phyloP scores from a whole-genome alignment of 2,797 vertebrate species.

The Etheostoma perlongum region DNA sequence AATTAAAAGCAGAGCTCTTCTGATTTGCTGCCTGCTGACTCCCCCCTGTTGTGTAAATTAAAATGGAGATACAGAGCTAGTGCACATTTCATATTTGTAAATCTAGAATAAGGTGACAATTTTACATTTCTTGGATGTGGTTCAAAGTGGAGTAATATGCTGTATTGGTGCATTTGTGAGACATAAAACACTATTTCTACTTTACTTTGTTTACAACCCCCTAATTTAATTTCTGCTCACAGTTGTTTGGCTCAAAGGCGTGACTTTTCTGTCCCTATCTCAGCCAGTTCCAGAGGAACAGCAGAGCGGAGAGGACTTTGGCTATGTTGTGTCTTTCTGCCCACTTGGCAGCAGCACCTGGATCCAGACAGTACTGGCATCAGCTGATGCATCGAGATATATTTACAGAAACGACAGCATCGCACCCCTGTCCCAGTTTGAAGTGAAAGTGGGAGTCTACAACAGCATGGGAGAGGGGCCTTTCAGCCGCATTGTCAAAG shows the following conservation, averaged over 20 bases:
- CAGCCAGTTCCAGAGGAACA: slow-evolving; percentile 91
- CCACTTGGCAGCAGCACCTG: slow-evolving; percentile 86
- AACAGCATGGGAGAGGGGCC: slow-evolving; percentile 89
- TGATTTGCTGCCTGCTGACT: slow-evolving; percentile 72
- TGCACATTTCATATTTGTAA: slow-evolving; percentile 47
- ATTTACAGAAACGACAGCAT: slow-evolving; percentile 89
- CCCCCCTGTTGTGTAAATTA: slow-evolving; percentile 69
- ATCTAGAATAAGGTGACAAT: slow-evolving; percentile 52
- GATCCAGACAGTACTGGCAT: slow-evolving; percentile 87
- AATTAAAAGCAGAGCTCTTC: slow-evolving; percentile 75
- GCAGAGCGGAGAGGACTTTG: slow-evolving; percentile 91
- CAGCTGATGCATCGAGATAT: slow-evolving; percentile 87
- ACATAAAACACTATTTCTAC: slow-evolving; percentile 32
- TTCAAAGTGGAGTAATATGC: slow-evolving; percentile 27
- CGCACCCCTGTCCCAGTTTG: slow-evolving; percentile 87
- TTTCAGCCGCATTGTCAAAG: slow-evolving; percentile 78
- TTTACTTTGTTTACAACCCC: slow-evolving; percentile 1
- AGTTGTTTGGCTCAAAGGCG: slow-evolving; percentile 41
- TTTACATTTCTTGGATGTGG: slow-evolving; percentile 43
- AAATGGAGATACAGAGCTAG: slow-evolving; percentile 60
- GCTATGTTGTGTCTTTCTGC: slow-evolving; percentile 88
- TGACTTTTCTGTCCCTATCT: slow-evolving; percentile 48
- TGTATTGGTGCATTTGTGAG: slow-evolving; percentile 11
- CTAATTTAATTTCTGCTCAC: slow-evolving; percentile 47
- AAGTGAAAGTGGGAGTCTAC: slow-evolving; percentile 91